Conservation (phyloP, 2,113 vertebrate species). For the Scartelaos histophorus region DNA sequence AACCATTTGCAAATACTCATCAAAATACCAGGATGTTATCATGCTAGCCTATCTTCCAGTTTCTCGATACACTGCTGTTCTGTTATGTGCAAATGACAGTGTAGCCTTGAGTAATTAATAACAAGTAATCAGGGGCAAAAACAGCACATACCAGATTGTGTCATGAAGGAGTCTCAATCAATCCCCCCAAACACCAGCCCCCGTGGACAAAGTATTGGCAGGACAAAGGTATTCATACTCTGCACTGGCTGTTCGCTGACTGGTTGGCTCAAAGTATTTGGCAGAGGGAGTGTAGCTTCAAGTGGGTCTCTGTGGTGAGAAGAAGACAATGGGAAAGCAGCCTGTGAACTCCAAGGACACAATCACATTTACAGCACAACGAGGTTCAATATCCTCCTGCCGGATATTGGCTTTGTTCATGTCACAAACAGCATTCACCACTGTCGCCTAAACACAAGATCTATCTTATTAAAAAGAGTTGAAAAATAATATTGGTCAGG, state of each 20-base stretch:
- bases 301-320: constrained; percentile 41
- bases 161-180: constrained; percentile 39
- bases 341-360: constrained; percentile 38
- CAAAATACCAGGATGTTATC: constrained; percentile 2
- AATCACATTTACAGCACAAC: constrained; percentile 47
- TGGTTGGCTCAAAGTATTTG: constrained; percentile 49
- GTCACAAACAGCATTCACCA: constrained; percentile 27
- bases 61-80: constrained; percentile 5
- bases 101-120: constrained; percentile 19
- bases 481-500: constrained; percentile 50
- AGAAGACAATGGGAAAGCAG: constrained; percentile 36
- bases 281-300: constrained; percentile 34
- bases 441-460: constrained; percentile 48
- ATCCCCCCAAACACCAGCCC: constrained; percentile 48
- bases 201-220: constrained; percentile 59
- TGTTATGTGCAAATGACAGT: constrained; percentile 22
- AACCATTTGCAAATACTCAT: constrained; percentile 1
- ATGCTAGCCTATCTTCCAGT: not conserved
- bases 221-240: constrained; percentile 49
- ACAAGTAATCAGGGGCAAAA: constrained; percentile 24
- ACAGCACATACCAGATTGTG: constrained; percentile 18
- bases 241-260: constrained; percentile 40
- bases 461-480: constrained; percentile 72
- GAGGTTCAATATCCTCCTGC: constrained; percentile 65
- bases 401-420: constrained; percentile 74